Percentiles rank a stretch among this genome's conserved stretches.
Evolutionary conservation across 2,113 vertebrate species (phyloP).

Genomic region (Cisticola juncidis): DNA sequence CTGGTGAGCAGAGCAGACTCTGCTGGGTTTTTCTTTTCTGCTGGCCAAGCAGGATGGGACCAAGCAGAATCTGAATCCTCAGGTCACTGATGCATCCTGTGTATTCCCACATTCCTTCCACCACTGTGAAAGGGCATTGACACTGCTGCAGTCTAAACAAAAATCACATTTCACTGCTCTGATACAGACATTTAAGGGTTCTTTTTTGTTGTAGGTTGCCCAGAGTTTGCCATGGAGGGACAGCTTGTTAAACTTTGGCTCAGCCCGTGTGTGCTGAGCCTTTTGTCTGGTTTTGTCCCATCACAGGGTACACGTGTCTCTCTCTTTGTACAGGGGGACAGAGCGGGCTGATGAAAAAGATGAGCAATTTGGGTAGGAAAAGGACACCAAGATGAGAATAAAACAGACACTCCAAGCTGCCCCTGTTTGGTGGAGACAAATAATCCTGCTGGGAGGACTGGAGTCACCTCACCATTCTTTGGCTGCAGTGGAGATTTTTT

Average conservation of each 20-base stretch:
- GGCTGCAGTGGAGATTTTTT: background rate
- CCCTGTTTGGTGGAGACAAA: background rate
- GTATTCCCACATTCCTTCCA: background rate
- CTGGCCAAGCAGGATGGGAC: background rate
- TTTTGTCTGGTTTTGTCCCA: background rate
- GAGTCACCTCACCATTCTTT: background rate
- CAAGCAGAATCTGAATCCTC: background rate
- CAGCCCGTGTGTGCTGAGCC: background rate
- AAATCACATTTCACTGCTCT: background rate
- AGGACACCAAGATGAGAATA: background rate
- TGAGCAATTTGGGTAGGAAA: background rate
- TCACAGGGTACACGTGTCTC: background rate
- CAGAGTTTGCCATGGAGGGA: background rate
- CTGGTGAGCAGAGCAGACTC: fast-evolving
- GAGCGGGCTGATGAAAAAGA: background rate
- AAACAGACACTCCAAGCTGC: background rate
- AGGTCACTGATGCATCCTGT: background rate
- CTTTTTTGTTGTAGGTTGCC: background rate
- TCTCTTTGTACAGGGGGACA: background rate
- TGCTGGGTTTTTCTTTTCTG: background rate
- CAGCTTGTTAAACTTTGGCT: background rate
- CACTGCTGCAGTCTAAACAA: background rate
- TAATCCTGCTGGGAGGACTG: background rate
- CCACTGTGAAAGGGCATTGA: background rate
- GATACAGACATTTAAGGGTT: background rate